Conservation (phyloP, 2,113 vertebrate species). For the Centropristis striata region DNA sequence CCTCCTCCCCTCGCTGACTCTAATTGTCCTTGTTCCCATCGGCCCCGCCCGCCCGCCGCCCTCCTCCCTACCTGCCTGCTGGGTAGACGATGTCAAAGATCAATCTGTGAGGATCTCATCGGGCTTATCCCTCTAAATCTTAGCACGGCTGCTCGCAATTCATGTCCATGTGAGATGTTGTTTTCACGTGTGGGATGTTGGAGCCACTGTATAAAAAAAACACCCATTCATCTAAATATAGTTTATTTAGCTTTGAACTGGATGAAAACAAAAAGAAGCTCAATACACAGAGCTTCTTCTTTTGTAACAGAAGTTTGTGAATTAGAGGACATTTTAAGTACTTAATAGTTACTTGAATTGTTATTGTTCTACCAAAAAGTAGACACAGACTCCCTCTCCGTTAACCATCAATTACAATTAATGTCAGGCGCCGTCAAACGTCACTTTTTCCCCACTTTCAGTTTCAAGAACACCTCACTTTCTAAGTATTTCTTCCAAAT, state of each 20-base stretch:
- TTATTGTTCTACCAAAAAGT: neutral
- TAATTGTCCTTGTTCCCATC: neutral
- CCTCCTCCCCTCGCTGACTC: neutral
- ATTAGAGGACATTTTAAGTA: neutral
- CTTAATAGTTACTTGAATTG: neutral
- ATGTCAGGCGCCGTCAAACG: neutral
- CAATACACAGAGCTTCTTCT: neutral
- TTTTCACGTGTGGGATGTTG: conserved; percentile 6
- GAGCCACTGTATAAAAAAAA: neutral
- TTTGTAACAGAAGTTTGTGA: neutral
- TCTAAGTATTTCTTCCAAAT: neutral
- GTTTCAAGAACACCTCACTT: neutral
- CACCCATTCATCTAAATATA: too few species aligned
- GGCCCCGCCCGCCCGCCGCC: neutral
- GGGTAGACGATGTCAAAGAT: conserved; percentile 62
- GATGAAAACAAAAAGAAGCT: neutral
- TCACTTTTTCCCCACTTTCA: neutral
- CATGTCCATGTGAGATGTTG: conserved; percentile 59
- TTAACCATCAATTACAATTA: neutral
- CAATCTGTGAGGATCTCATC: conserved; percentile 59
- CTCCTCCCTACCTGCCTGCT: neutral
- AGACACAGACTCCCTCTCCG: neutral
- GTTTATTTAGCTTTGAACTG: neutral
- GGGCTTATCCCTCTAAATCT: conserved; percentile 69
- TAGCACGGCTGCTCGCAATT: conserved; percentile 45